These are phyloP conservation scores for Drosophila athabasca DNA, from an alignment of 1,140 invertebrate species.

Conservation along the genomic window DNA sequence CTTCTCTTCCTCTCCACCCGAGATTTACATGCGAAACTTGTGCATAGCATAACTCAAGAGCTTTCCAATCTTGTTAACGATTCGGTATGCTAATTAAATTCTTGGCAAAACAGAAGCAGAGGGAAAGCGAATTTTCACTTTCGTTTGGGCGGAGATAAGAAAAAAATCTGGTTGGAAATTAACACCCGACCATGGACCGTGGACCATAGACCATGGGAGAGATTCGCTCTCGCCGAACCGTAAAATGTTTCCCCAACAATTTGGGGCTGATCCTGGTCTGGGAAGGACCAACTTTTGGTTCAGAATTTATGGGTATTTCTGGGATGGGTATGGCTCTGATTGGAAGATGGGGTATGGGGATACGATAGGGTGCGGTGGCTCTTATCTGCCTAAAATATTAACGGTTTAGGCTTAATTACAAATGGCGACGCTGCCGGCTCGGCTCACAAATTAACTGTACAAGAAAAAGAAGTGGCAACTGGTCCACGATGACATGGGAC, in stretches of 20 bases:
- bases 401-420: slow-evolving; percentile 80
- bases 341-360: slow-evolving; percentile 1
- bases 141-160: slow-evolving; percentile 30
- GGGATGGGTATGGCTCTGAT: background rate
- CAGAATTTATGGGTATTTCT: slow-evolving; percentile 43
- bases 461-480: too few species aligned
- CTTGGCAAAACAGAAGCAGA: slow-evolving; percentile 61
- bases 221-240: slow-evolving; percentile 57
- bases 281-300: slow-evolving; percentile 57
- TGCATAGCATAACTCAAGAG: slow-evolving; percentile 72
- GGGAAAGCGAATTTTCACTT: slow-evolving; percentile 47
- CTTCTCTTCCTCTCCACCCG: background rate
- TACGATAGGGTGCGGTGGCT: slow-evolving; percentile 35
- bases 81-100: slow-evolving; percentile 78
- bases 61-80: slow-evolving; percentile 76
- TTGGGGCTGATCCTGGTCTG: slow-evolving; percentile 27
- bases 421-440: slow-evolving; percentile 63
- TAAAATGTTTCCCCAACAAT: slow-evolving; percentile 63
- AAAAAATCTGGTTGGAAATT: slow-evolving; percentile 64
- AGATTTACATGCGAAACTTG: slow-evolving; percentile 32
- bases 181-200: slow-evolving; percentile 46
- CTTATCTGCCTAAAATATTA: slow-evolving; percentile 79
- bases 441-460: slow-evolving; percentile 67
- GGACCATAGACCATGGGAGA: slow-evolving; percentile 15
- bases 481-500: background rate